Conservation (phyloP, 1,140 invertebrate genomes). For the Xylocopa sonorina region DNA sequence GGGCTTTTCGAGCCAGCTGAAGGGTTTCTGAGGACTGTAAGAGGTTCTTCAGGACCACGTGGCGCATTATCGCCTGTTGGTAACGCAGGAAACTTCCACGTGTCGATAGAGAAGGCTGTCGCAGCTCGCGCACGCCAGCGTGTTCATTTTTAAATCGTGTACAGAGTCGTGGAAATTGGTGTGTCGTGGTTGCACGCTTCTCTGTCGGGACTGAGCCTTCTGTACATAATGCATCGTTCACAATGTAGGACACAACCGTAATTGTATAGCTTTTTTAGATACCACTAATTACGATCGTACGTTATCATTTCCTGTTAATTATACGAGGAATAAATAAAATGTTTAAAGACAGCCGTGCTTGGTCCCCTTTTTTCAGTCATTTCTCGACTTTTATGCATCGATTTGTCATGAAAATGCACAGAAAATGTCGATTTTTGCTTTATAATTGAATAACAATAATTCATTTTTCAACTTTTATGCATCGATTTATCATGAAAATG, state of each 20-base stretch:
- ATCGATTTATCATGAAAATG: no score
- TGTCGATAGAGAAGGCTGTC: background rate
- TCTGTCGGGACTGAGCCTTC: conserved; percentile 6
- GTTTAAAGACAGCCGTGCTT: no score
- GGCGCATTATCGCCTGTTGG: no score
- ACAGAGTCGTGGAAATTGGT: conserved; percentile 39
- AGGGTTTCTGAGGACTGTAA: no score
- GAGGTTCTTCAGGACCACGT: no score
- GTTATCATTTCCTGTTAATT: conserved; percentile 42
- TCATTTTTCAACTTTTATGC: no score
- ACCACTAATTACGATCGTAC: conserved; percentile 47
- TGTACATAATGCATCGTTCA: conserved; percentile 56
- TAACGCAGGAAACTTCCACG: conserved; percentile 11
- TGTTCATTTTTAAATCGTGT: conserved; percentile 51
- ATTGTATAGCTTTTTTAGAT: conserved; percentile 50
- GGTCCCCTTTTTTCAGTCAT: no score
- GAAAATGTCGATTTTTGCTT: no score
- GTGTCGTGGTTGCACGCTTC: background rate
- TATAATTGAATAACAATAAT: no score
- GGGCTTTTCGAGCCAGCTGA: no score
- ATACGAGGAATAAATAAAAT: conserved; percentile 49
- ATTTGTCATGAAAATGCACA: background rate
- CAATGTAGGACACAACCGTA: conserved; percentile 14
- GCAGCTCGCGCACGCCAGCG: conserved; percentile 3
- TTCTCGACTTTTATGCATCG: no score